Conservation (phyloP, 2,113 vertebrate species). For the Cololabis saira region DNA sequence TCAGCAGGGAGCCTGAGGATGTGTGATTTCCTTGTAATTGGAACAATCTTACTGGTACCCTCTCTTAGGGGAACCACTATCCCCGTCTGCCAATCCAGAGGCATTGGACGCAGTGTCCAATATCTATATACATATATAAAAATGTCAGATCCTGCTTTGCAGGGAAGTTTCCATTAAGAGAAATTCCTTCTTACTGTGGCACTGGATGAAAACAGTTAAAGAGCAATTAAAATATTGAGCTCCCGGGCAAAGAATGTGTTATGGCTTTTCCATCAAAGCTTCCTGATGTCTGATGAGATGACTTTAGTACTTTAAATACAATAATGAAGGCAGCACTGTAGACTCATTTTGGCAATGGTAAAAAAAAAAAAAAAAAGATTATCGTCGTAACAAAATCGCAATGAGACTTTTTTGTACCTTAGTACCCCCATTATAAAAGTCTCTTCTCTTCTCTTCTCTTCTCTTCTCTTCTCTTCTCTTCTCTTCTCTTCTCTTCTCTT, state of each 20-base stretch:
- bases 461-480: too few species aligned
- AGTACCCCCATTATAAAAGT: too few species aligned
- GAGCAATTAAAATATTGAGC: conserved; percentile 14
- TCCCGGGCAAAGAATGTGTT: conserved; percentile 12
- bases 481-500: too few species aligned
- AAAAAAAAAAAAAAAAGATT: conserved; percentile 16
- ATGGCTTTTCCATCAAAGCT: conserved; percentile 24
- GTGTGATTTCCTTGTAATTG: too few species aligned
- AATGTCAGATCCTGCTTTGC: conserved; percentile 5
- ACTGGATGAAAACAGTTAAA: conserved; percentile 12
- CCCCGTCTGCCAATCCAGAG: too few species aligned
- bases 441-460: too few species aligned
- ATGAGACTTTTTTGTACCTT: too few species aligned
- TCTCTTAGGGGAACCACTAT: too few species aligned
- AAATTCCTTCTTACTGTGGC: conserved; percentile 13
- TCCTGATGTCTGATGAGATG: conserved; percentile 17
- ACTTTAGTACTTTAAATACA: conserved; percentile 26
- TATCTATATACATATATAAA: neutral
- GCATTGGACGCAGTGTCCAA: too few species aligned
- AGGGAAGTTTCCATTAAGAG: neutral
- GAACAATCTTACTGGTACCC: too few species aligned
- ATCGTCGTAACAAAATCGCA: conserved; percentile 34
- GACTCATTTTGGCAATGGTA: conserved; percentile 35
- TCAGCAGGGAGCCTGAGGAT: too few species aligned
- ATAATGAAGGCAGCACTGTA: conserved; percentile 37